Base-by-base conservation (phyloP, 1,140 invertebrate species). In the Melitaea cinxia region DNA sequence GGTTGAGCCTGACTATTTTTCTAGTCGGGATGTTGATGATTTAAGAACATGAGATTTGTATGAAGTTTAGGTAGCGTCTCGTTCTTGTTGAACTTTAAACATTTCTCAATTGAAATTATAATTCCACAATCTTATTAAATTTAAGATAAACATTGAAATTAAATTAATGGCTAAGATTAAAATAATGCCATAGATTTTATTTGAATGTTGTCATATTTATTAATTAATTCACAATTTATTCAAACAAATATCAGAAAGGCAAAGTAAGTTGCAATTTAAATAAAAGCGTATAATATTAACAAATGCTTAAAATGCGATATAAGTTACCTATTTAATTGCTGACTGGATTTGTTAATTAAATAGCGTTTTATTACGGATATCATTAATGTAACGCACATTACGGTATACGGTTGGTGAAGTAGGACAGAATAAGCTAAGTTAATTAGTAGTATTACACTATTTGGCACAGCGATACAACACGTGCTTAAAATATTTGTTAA, bases 291-390 rank as follows among this genome's bases (percentile, higher is more conserved):
- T 39, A 17, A 35, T 55, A 30, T 24, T 55, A 55, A 47, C 19
- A 2, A 47, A 21, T n/a, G n/a, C 21, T 23, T 47, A 12, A 47
- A 47, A 23, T 47, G 42, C 19, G 4, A 23, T 23, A 47, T 47
- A 23, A 47, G 1, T 47, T 23, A 47, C 10, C 28, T 35, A 21
- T 54, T 35, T 33, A 21, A 30, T 12, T 24, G n/a, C 2, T 55
- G 26, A 55, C 17, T n/a, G 23, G 12, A 55, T 12, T 37, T 37
- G 9, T 37, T 55, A 55, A 55, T 55, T 55, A 55, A 55, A 39
- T 55, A 55, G 33, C 15, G 15, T 17, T 42, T 9, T 19, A 6
- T 7, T 42, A 42, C 2, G 15, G 9, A 42, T 7, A 23, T 23
- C 35, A 23, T 47, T 21, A 47, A 23, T 35, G 52, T 47, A 19